These are phyloP conservation scores for Zaprionus lachaisei DNA, from an alignment of 1,140 invertebrate species.

Conservation along the genomic window DNA sequence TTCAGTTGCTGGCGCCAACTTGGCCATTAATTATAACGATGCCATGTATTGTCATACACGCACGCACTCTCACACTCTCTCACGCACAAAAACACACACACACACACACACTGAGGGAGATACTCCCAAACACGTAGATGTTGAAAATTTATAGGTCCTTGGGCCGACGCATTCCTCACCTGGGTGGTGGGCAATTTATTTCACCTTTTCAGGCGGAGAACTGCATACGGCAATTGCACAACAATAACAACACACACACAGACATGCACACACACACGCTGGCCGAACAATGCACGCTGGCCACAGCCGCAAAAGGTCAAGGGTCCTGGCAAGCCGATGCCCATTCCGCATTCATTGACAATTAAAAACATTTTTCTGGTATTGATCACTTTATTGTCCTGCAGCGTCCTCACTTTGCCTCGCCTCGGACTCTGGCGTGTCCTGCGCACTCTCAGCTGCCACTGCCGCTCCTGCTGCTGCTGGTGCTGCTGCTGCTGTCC, in stretches of 20 bases:
- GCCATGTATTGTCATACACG: conserved; percentile 62
- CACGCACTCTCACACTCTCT: conserved; percentile 21
- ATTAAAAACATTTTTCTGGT: conserved; percentile 61
- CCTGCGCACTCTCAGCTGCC: conserved; percentile 50
- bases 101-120: background rate
- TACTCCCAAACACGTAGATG: conserved; percentile 41
- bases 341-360: conserved; percentile 68
- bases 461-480: background rate
- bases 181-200: conserved; percentile 66
- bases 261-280: conserved; percentile 11
- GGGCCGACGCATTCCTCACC: conserved; percentile 52
- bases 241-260: conserved; percentile 31
- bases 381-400: conserved; percentile 77
- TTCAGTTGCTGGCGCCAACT: conserved; percentile 65
- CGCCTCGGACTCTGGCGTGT: background rate
- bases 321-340: conserved; percentile 16
- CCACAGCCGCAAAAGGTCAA: conserved; percentile 69
- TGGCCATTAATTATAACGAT: conserved; percentile 77
- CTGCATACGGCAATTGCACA: conserved; percentile 47
- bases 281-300: conserved; percentile 29
- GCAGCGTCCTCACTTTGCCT: conserved; percentile 15
- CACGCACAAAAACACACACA: conserved; percentile 14
- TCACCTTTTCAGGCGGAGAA: conserved; percentile 36
- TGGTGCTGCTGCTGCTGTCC: conserved; percentile 15
- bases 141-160: conserved; percentile 55